Percentiles rank a stretch among this genome's conserved stretches.
Evolutionary conservation across 2,888 invertebrate genomes (phyloP).

Genomic region (Carpatolechia fugitivella): DNA sequence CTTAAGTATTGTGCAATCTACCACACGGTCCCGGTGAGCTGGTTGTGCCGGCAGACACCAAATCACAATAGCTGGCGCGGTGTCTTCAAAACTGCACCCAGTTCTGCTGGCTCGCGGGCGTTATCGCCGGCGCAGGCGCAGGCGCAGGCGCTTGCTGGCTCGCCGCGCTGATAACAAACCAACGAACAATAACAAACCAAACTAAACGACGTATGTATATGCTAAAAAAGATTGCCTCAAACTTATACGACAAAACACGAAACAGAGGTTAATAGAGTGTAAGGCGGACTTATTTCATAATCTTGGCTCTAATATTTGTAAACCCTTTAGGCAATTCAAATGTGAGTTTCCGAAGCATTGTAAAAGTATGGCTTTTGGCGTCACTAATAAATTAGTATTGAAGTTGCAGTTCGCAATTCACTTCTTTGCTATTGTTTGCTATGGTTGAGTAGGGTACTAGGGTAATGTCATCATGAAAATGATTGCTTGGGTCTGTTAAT

Average conservation of each 20-base stretch:
- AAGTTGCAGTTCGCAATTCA: no score
- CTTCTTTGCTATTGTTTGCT: no score
- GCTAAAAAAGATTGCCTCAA: background rate
- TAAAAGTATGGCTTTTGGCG: no score
- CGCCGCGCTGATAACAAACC: constrained; percentile 43
- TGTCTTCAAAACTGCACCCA: constrained; percentile 70
- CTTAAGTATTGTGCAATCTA: constrained; percentile 67
- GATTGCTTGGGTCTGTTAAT: no score
- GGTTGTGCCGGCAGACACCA: constrained; percentile 38
- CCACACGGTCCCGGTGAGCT: constrained; percentile 27
- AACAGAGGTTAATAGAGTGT: no score
- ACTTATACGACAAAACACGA: background rate
- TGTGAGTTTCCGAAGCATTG: no score
- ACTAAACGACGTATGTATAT: background rate
- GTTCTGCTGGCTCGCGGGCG: constrained; percentile 69
- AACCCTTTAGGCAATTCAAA: no score
- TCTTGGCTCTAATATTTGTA: no score
- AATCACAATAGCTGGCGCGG: constrained; percentile 44
- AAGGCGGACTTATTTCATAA: no score
- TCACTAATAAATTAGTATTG: no score
- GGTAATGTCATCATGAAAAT: no score
- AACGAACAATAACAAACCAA: background rate
- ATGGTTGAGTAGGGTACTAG: no score
- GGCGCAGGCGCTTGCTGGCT: constrained; percentile 28
- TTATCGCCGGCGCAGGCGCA: constrained; percentile 40